phyloP scores from a whole-genome alignment of 2,797 vertebrate species.

The Labeo calbasu region DNA sequence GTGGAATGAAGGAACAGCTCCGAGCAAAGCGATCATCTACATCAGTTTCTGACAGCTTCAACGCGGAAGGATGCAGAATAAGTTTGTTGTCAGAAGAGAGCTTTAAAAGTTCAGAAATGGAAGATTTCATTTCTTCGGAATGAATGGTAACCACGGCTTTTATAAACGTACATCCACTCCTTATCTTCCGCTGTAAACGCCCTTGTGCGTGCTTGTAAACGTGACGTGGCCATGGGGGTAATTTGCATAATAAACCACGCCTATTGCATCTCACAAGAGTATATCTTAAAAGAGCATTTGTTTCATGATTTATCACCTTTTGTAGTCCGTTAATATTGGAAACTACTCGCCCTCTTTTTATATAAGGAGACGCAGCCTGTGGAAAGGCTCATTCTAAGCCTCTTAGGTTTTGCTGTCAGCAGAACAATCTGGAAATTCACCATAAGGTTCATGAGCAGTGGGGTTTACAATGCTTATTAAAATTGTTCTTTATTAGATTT shows the following conservation, averaged over 20 bases:
- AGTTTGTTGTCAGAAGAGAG: not conserved
- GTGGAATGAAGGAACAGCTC: conserved; percentile 16
- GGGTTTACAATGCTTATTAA: not conserved
- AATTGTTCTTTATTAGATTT: conserved; percentile 44
- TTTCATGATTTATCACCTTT: not conserved
- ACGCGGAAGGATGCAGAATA: not conserved
- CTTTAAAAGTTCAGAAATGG: not conserved
- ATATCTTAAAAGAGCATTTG: not conserved
- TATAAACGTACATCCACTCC: not conserved
- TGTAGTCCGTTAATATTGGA: conserved; percentile 18
- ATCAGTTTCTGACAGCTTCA: not conserved
- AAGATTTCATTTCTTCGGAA: not conserved
- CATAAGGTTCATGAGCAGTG: not conserved
- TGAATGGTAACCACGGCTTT: not conserved
- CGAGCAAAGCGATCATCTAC: not conserved
- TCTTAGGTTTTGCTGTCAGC: conserved; percentile 21
- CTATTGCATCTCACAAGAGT: not conserved
- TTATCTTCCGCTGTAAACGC: conserved; percentile 35
- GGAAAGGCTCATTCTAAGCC: conserved; percentile 25
- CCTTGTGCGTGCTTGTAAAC: not conserved
- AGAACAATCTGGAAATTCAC: conserved; percentile 23
- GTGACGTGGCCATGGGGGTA: not conserved
- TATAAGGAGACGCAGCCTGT: not conserved
- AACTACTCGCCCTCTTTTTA: conserved; percentile 11
- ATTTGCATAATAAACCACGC: not conserved